These are phyloP conservation scores for Nasalis larvatus DNA, from an alignment of 2,113 vertebrate genomes.

Conservation along the genomic window DNA sequence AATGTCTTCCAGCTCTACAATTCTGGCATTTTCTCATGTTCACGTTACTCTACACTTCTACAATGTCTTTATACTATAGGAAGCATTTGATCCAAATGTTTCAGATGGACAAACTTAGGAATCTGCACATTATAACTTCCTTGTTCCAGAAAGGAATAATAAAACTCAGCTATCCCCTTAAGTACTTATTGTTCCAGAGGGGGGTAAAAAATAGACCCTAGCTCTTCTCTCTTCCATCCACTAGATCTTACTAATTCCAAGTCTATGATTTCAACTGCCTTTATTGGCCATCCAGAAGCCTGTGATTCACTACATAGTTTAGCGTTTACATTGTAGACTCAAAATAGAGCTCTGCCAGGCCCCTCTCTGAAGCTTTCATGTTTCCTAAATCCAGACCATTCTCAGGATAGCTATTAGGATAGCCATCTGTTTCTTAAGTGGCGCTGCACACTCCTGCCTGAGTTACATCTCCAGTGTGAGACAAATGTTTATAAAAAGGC, in stretches of 20 bases:
- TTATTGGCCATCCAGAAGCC: conserved; percentile 56
- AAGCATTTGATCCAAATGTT: background rate
- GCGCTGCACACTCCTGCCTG: background rate
- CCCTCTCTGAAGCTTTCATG: background rate
- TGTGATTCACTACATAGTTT: conserved; percentile 67
- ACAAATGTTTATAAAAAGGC: conserved; percentile 44
- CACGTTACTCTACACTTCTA: background rate
- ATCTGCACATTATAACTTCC: background rate
- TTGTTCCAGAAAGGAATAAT: background rate
- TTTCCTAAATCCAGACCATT: conserved; percentile 9
- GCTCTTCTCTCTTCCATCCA: background rate
- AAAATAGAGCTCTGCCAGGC: conserved; percentile 49
- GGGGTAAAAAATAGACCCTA: background rate
- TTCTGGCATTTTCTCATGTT: background rate
- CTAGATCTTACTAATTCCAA: conserved; percentile 43
- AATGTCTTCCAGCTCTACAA: background rate
- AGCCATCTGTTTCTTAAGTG: conserved; percentile 62
- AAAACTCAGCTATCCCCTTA: background rate
- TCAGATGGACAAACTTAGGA: background rate
- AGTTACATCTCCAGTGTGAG: conserved; percentile 12
- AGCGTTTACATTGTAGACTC: conserved; percentile 43
- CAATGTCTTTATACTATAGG: background rate
- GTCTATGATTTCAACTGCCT: conserved; percentile 57
- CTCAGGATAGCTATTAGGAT: background rate
- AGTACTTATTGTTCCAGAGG: background rate